Evolutionary conservation across 2,797 vertebrate species (phyloP).

Genomic region (Sebastes minor): DNA sequence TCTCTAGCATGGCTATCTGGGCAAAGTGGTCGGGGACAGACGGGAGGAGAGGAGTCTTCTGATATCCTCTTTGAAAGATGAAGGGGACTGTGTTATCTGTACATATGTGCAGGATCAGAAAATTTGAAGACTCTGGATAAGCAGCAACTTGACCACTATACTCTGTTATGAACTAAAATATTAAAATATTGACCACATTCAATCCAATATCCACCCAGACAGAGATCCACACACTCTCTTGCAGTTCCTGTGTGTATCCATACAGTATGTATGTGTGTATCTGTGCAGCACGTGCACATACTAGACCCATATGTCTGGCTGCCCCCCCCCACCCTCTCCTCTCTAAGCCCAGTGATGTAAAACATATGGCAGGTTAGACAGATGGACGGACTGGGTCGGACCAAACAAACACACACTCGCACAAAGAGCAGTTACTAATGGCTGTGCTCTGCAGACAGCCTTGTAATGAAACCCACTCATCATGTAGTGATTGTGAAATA

Average conservation of each 20-base stretch:
- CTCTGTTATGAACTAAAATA: too few species aligned
- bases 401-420: constrained; percentile 4
- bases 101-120: neutral
- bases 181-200: neutral
- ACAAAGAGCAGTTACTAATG: constrained; percentile 44
- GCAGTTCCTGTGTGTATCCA: neutral
- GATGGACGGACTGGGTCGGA: constrained; percentile 70
- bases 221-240: neutral
- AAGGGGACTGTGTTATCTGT: neutral
- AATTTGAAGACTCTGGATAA: neutral
- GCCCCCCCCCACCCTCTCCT: neutral
- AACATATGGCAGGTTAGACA: constrained; percentile 72
- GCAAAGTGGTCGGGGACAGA: neutral
- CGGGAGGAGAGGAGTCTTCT: neutral
- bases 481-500: constrained; percentile 51
- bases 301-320: constrained; percentile 41
- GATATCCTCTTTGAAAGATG: neutral
- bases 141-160: neutral
- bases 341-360: constrained; percentile 57
- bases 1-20: neutral
- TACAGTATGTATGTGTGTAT: constrained; percentile 10
- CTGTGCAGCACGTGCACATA: constrained; percentile 24
- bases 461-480: constrained; percentile 65
- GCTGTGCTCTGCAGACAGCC: constrained; percentile 47
- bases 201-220: neutral